Evolutionary conservation across 1,140 invertebrate species (phyloP).

Genomic region (Leptoteleia sp.): DNA sequence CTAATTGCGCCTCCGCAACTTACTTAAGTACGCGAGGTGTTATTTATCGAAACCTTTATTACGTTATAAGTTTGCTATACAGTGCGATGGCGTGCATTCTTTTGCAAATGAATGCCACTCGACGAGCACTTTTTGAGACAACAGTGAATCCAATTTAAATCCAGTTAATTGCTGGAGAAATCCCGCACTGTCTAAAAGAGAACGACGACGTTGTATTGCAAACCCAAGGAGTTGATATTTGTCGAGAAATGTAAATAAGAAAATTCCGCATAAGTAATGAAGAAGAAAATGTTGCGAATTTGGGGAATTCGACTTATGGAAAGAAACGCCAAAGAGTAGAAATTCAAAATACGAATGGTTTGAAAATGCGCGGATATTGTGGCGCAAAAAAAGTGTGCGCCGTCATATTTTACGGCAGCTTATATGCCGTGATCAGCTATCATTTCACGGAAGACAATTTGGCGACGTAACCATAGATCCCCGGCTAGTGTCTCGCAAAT

Average conservation of each 20-base stretch:
- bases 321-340: conserved; percentile 3
- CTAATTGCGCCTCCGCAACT: conserved; percentile 66
- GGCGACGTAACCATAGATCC: no score
- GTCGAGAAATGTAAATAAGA: conserved; percentile 28
- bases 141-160: conserved; percentile 33
- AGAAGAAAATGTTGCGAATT: conserved; percentile 23
- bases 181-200: conserved; percentile 43
- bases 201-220: conserved; percentile 3
- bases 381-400: conserved; percentile 6
- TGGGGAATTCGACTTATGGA: conserved; percentile 6
- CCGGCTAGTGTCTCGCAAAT: background rate
- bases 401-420: conserved; percentile 16
- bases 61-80: conserved; percentile 45
- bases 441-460: background rate
- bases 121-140: conserved; percentile 22
- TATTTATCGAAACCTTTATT: conserved; percentile 67
- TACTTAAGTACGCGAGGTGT: conserved; percentile 44
- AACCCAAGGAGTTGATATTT: conserved; percentile 20
- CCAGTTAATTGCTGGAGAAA: conserved; percentile 34
- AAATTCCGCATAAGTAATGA: conserved; percentile 17
- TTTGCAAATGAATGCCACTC: conserved; percentile 14
- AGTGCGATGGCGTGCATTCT: conserved; percentile 8
- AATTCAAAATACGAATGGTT: conserved; percentile 21
- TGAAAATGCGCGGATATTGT: conserved; percentile 9
- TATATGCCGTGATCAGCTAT: conserved; percentile 7